Evolutionary conservation across 2,888 invertebrate genomes (phyloP).

Genomic region (Diaphora mendica): DNA sequence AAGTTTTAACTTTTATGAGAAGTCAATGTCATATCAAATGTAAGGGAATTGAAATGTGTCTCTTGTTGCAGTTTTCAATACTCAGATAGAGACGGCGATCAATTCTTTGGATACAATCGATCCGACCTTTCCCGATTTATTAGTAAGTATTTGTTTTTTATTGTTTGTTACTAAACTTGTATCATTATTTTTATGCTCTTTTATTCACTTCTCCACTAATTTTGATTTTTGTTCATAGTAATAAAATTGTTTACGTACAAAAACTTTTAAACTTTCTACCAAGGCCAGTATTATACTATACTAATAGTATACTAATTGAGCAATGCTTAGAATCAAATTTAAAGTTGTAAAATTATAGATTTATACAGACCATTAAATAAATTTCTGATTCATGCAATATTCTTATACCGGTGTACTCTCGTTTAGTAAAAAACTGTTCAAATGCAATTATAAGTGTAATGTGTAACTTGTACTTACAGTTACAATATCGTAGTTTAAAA

Average conservation of each 20-base stretch:
- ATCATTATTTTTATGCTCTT: not conserved
- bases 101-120: constrained; percentile 52
- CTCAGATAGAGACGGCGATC: constrained; percentile 56
- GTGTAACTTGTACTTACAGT: not conserved
- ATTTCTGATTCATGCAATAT: not conserved
- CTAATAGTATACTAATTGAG: too few species aligned
- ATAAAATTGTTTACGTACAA: too few species aligned
- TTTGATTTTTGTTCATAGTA: not conserved
- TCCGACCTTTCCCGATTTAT: constrained; percentile 56
- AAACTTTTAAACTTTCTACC: too few species aligned
- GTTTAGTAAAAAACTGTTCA: not conserved
- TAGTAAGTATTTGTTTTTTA: constrained; percentile 52
- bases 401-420: not conserved
- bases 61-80: constrained; percentile 56
- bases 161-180: not conserved
- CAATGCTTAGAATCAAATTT: too few species aligned
- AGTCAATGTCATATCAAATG: not conserved
- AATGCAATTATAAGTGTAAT: not conserved
- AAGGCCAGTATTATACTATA: too few species aligned
- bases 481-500: not conserved
- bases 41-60: not conserved
- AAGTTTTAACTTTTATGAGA: not conserved
- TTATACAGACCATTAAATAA: not conserved
- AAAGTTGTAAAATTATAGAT: too few species aligned
- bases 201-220: not conserved